Conservation (phyloP, 1,140 invertebrate species). For the Drosophila orena region DNA sequence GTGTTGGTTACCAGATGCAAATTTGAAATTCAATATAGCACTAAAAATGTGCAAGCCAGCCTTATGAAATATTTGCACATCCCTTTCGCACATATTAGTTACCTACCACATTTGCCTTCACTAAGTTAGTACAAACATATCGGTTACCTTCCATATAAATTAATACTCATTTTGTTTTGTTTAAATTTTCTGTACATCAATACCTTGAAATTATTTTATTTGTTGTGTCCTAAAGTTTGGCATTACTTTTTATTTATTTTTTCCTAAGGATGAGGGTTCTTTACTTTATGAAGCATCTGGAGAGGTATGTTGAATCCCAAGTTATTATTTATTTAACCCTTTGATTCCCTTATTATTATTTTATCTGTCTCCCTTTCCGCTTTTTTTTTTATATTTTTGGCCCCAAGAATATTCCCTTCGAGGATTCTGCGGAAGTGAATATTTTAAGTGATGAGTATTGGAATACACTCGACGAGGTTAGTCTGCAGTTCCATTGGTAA, state of each 20-base stretch:
- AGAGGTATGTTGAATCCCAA: slow-evolving; percentile 33
- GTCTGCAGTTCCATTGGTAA: slow-evolving; percentile 2
- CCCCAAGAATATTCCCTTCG: neutral
- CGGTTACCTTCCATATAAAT: too few relatives aligned
- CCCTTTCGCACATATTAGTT: neutral
- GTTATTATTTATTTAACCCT: neutral
- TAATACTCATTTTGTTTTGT: neutral
- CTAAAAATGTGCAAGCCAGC: neutral
- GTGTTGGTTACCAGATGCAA: slow-evolving; percentile 2
- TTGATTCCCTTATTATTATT: neutral
- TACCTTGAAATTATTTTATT: neutral
- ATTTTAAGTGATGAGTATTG: slow-evolving; percentile 33
- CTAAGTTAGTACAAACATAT: too few relatives aligned
- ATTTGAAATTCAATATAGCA: neutral
- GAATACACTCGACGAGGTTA: slow-evolving; percentile 28
- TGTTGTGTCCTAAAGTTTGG: neutral
- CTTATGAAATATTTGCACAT: neutral
- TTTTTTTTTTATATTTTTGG: slow-evolving; percentile 4
- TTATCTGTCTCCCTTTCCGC: slow-evolving; percentile 11
- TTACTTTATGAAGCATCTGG: slow-evolving; percentile 32
- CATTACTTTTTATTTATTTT: slow-evolving; percentile 1
- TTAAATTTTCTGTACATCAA: neutral
- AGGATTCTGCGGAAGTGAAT: slow-evolving; percentile 33
- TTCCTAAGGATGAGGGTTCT: slow-evolving; percentile 56
- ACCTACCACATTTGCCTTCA: neutral